Percentiles rank a stretch among this genome's conserved stretches.
Evolutionary conservation across 2,888 invertebrate genomes (phyloP).

Genomic region (Stenotaenia linearis): DNA sequence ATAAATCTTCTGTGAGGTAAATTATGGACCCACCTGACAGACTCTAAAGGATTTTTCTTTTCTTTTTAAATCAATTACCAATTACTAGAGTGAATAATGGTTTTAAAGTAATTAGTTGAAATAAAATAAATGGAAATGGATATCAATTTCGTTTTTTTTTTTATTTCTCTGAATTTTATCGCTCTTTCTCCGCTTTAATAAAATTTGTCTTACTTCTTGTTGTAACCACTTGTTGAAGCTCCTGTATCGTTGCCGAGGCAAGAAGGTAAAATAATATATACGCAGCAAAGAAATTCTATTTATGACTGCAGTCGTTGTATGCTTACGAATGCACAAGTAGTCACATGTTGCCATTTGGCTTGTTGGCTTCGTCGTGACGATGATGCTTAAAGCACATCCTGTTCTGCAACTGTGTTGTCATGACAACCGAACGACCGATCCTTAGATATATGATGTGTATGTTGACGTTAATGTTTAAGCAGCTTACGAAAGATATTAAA

Average conservation of each 20-base stretch:
- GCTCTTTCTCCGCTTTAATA: not conserved
- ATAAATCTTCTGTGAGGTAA: not conserved
- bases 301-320: not conserved
- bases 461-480: not conserved
- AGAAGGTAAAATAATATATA: not conserved
- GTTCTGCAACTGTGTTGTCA: not conserved
- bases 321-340: not conserved
- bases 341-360: not conserved
- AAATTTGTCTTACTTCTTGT: not conserved
- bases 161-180: not conserved
- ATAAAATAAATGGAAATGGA: not conserved
- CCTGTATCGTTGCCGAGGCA: not conserved
- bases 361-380: not conserved
- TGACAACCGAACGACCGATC: not conserved
- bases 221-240: not conserved
- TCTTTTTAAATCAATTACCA: not conserved
- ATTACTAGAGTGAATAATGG: not conserved
- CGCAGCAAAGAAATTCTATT: not conserved
- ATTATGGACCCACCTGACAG: not conserved
- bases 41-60: not conserved
- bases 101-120: not conserved
- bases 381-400: not conserved
- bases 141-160: not conserved
- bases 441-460: not conserved
- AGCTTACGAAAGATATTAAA: not conserved